These are phyloP conservation scores for Limulus polyphemus DNA, from an alignment of 2,888 invertebrate genomes.

Conservation along the genomic window DNA sequence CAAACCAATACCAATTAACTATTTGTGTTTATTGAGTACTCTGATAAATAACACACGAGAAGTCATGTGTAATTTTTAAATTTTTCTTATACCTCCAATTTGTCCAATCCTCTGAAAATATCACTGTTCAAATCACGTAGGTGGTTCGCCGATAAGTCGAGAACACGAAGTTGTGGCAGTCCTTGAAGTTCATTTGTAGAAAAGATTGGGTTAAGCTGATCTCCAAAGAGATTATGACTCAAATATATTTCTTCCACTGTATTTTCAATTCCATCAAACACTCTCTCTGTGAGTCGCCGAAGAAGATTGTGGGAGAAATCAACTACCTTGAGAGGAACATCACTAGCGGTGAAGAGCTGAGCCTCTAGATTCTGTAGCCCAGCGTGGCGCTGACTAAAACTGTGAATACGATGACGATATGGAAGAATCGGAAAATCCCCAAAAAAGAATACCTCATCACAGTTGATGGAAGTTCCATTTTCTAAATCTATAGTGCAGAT, in stretches of 20 bases:
- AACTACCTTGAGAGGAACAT: slow-evolving; percentile 51
- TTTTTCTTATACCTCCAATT: slow-evolving; percentile 48
- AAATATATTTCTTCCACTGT: slow-evolving; percentile 57
- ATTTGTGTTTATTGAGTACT: too few relatives aligned
- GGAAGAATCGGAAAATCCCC: slow-evolving; percentile 64
- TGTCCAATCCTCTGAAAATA: slow-evolving; percentile 65
- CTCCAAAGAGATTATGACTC: slow-evolving; percentile 71
- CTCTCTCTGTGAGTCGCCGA: slow-evolving; percentile 59
- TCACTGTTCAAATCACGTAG: slow-evolving; percentile 74
- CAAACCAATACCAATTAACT: neutral
- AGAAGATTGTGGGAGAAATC: slow-evolving; percentile 74
- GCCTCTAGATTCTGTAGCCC: slow-evolving; percentile 56
- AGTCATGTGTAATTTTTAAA: too few relatives aligned
- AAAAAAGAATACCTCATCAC: slow-evolving; percentile 66
- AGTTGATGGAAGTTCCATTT: slow-evolving; percentile 56
- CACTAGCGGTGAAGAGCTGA: slow-evolving; percentile 48
- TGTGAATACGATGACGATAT: slow-evolving; percentile 62
- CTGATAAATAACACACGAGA: too few relatives aligned
- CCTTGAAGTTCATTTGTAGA: slow-evolving; percentile 71
- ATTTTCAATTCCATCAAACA: slow-evolving; percentile 52
- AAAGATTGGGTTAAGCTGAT: slow-evolving; percentile 79
- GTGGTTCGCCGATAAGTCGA: slow-evolving; percentile 67
- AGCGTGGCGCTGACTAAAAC: slow-evolving; percentile 60
- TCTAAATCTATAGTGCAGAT: slow-evolving; percentile 38
- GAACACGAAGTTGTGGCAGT: slow-evolving; percentile 52